phyloP scores from a whole-genome alignment of 2,888 invertebrate species.

The Volucella inflata region DNA sequence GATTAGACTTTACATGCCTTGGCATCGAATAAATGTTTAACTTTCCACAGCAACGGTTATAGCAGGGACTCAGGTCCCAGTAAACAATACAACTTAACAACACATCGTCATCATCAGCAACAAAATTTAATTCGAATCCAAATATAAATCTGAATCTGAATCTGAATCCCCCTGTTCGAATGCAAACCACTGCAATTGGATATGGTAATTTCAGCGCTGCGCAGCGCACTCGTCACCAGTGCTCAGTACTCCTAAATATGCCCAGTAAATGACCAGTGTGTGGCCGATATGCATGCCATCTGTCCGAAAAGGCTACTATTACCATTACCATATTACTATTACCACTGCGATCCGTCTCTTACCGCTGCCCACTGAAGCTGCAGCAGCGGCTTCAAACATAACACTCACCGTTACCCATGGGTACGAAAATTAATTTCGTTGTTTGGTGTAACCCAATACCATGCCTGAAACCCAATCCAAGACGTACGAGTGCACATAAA shows the following conservation, averaged over 20 bases:
- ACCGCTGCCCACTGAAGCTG: slow-evolving; percentile 5
- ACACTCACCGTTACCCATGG: slow-evolving; percentile 63
- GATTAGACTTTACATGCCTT: slow-evolving; percentile 56
- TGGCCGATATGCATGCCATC: slow-evolving; percentile 42
- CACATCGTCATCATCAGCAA: slow-evolving; percentile 50
- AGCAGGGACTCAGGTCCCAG: background rate
- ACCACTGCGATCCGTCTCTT: slow-evolving; percentile 8
- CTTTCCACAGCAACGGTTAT: slow-evolving; percentile 33
- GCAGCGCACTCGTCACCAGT: slow-evolving; percentile 50
- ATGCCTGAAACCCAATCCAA: slow-evolving; percentile 68
- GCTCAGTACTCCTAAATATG: background rate
- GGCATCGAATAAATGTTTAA: slow-evolving; percentile 55
- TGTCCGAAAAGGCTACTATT: slow-evolving; percentile 45
- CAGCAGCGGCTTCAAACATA: background rate
- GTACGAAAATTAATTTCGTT: slow-evolving; percentile 73
- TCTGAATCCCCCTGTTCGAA: slow-evolving; percentile 27
- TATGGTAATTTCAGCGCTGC: slow-evolving; percentile 59
- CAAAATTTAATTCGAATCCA: slow-evolving; percentile 33
- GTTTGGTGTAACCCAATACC: slow-evolving; percentile 68
- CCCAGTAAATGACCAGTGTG: slow-evolving; percentile 21
- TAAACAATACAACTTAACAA: slow-evolving; percentile 29
- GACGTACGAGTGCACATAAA: slow-evolving; percentile 72
- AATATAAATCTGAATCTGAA: slow-evolving; percentile 45
- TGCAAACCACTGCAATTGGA: slow-evolving; percentile 70
- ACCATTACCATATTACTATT: background rate